These are phyloP conservation scores for Mobula hypostoma DNA, from an alignment of 2,113 vertebrate species.

Conservation along the genomic window DNA sequence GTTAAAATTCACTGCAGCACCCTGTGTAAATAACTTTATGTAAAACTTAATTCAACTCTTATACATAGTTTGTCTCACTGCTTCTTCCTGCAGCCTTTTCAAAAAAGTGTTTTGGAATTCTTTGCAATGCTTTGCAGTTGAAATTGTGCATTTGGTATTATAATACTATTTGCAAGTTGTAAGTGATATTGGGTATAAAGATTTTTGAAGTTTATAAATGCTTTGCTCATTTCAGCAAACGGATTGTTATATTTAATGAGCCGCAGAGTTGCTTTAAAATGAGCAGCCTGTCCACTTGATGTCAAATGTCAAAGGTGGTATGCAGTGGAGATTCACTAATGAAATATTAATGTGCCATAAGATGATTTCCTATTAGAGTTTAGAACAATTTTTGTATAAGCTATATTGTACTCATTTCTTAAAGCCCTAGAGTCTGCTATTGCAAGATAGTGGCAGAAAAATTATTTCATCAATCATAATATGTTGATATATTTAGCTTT, in stretches of 20 bases:
- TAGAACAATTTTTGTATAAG: background rate
- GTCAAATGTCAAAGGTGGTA: background rate
- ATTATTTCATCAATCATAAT: no score
- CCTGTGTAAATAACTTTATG: background rate
- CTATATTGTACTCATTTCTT: background rate
- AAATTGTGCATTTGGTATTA: no score
- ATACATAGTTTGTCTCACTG: background rate
- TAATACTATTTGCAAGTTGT: background rate
- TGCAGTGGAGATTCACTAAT: background rate
- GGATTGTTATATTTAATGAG: background rate
- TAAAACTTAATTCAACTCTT: background rate
- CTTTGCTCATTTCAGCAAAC: background rate
- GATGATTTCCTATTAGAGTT: background rate
- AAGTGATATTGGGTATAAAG: background rate
- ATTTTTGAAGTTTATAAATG: background rate
- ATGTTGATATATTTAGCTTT: background rate
- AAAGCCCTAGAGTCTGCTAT: background rate
- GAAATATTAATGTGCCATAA: background rate
- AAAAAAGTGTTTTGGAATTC: no score
- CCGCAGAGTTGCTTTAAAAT: background rate
- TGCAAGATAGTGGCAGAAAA: background rate
- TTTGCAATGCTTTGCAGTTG: background rate
- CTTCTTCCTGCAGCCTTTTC: background rate
- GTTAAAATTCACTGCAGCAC: background rate
- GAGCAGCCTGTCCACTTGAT: background rate